Evolutionary conservation across 2,797 vertebrate species (phyloP).

Genomic region (Nannoperca australis): DNA sequence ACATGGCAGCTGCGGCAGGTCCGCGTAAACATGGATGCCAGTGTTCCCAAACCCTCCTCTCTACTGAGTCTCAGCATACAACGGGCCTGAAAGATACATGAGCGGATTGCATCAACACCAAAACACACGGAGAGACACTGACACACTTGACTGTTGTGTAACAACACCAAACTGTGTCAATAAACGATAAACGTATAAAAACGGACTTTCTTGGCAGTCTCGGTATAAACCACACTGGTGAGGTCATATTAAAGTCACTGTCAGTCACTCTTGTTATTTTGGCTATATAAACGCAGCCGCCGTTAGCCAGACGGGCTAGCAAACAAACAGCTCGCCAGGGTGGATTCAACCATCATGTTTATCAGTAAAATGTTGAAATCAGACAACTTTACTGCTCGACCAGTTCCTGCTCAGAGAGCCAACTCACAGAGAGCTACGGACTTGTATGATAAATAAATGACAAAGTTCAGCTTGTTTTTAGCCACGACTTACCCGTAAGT

Average conservation of each 20-base stretch:
- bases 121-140: not conserved
- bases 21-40: conserved; percentile 59
- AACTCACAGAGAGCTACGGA: not conserved
- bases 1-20: conserved; percentile 64
- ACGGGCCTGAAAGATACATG: conserved; percentile 45
- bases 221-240: not conserved
- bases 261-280: not conserved
- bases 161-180: not conserved
- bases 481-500: conserved; percentile 65
- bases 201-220: fast-evolving
- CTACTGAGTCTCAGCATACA: conserved; percentile 28
- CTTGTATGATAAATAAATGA: fast-evolving
- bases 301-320: conserved; percentile 66
- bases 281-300: not conserved
- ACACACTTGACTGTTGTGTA: conserved; percentile 40
- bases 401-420: too few species aligned
- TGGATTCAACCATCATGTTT: not conserved
- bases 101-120: conserved; percentile 12
- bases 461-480: not conserved
- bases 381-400: not conserved
- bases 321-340: not conserved
- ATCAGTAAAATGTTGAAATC: not conserved
- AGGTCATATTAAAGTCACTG: not conserved
- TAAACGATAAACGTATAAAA: not conserved
- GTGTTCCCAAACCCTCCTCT: conserved; percentile 35